Percentiles rank a stretch among this genome's conserved stretches.
These are phyloP conservation scores for Zoanthus gigantus DNA, from an alignment of 92 coral and sea anemone species.

Conservation along the genomic window DNA sequence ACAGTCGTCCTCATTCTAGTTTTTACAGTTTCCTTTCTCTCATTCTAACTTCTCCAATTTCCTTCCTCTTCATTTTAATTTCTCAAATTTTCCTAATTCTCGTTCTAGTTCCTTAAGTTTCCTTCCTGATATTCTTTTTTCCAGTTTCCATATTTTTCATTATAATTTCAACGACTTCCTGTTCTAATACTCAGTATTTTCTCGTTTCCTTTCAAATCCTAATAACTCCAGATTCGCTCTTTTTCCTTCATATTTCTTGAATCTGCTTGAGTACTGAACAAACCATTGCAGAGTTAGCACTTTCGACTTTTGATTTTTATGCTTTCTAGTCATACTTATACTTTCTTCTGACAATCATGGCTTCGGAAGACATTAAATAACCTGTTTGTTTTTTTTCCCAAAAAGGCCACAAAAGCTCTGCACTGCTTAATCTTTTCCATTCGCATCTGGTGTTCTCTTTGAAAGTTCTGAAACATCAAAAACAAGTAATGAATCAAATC, in stretches of 20 bases:
- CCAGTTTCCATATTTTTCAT: neutral
- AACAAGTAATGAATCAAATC: neutral
- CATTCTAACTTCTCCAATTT: neutral
- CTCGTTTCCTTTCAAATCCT: too few relatives aligned
- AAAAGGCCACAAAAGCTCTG: constrained; percentile 73
- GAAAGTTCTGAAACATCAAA: constrained; percentile 54
- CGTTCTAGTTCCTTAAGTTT: neutral
- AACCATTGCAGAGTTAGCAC: too few relatives aligned
- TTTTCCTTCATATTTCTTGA: too few relatives aligned
- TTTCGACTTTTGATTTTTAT: too few relatives aligned
- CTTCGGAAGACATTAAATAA: neutral
- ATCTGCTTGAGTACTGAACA: too few relatives aligned
- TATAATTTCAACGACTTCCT: too few relatives aligned
- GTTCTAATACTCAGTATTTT: too few relatives aligned
- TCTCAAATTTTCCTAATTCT: neutral
- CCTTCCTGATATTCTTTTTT: neutral
- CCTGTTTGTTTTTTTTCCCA: constrained; percentile 80
- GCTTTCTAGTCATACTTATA: too few relatives aligned
- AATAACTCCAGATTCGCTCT: too few relatives aligned
- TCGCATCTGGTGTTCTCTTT: constrained; percentile 59
- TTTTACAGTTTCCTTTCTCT: neutral
- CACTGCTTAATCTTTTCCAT: constrained; percentile 71
- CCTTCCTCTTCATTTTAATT: neutral
- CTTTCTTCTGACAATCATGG: too few relatives aligned
- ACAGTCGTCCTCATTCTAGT: neutral